Base-by-base conservation (phyloP, 2,888 invertebrate genomes). In the Tetramorium bicarinatum region DNA sequence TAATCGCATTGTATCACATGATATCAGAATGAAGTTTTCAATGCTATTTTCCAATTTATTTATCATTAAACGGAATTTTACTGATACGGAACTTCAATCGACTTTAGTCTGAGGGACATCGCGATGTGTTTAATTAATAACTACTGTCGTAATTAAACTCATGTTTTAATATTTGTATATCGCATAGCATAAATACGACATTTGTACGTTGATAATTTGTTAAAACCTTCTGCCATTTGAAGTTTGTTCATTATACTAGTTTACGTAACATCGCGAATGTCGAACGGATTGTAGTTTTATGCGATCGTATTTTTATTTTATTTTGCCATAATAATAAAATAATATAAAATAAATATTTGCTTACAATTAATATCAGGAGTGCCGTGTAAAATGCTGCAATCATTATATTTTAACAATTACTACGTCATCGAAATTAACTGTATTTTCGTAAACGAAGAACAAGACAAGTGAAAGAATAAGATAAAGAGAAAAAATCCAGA, bases 61-160 rank as follows among this genome's bases (percentile, higher is more conserved):
- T 67, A 49, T 67, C 29, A 49, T 67, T 67, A 67, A 67, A 66
- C 15, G 4, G 15, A 66, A 67, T 67, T 67, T 67, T 67, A 44
- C 25, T 29, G 25, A 4, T 47, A 29, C 8, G 2, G 0, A 67
- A 67, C 29, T 25, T 41, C 64, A 25, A 66, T 66, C 15, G 15
- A 44, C 66, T 47, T 67, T 2, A 2, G 66, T 67, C 9, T 18
- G 66, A 9, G 29, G 9, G 9, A 62, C 38, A 41, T 44, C 25
- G 18, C 25, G 18, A 47, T 66, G 41, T 4, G 44, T 29, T 66
- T 67, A 67, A 67, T 67, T 67, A 67, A 15, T 67, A 67, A 67
- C 18, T 47, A 67, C 66, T 49, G 66, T 49, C 29, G 29, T 47
- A 67, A 67, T 67, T 67, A 67, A 67, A 47, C 7, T n/a, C 66